Evolutionary conservation across 1,140 invertebrate species (phyloP), one percentile per base, ranked within the genome.

Genomic region (Plectrocnemia conspersa): DNA sequence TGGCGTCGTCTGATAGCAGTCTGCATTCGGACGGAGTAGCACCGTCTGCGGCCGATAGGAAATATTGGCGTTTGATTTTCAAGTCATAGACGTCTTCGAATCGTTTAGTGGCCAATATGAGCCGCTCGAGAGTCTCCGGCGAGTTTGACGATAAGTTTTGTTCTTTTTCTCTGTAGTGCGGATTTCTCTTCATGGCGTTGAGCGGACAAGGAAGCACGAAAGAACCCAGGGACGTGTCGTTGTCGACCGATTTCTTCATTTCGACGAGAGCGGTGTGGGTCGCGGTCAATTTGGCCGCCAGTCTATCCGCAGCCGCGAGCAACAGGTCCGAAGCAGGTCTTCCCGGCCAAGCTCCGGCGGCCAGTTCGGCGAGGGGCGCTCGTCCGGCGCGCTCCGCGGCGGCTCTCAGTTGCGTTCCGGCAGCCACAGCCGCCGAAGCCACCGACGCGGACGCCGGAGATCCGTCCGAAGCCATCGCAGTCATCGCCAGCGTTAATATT

Each of bases 181-280:
- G 66, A 45, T 70, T 67, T 63, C 72, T 74, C 54, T 70, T 66
- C 29, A 73, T 72, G 53, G 73, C 73, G 50, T 70, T 73, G 47
- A 73, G 70, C 18, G 72, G 73, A 42, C 73, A 76, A n/a, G 73
- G 74, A 59, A 71, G 69, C 3, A 70, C 73, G 49, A 68, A 75
- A 60, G 73, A 74, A 57, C 67, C 67, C 6, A 52, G 15, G 18
- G 36, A 29, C 0, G 54, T 24, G 24, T 61, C 59, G 40, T 40
- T 48, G 15, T 46, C 16, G 3, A 54, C 40, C 16, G 24, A 21
- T 9, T 21, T 22, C 21, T 41, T 36, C 29, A 52, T 52, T 16
- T 54, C 55, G 9, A 9, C 4, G 11, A 61, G 36, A 19, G 44
- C 15, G 9, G 40, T 38, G 10, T 41, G 10, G 23, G 55, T 52